Percentiles rank a stretch among this genome's conserved stretches.
Evolutionary conservation across 2,888 invertebrate species (phyloP).

Genomic region (Sepiola atlantica): DNA sequence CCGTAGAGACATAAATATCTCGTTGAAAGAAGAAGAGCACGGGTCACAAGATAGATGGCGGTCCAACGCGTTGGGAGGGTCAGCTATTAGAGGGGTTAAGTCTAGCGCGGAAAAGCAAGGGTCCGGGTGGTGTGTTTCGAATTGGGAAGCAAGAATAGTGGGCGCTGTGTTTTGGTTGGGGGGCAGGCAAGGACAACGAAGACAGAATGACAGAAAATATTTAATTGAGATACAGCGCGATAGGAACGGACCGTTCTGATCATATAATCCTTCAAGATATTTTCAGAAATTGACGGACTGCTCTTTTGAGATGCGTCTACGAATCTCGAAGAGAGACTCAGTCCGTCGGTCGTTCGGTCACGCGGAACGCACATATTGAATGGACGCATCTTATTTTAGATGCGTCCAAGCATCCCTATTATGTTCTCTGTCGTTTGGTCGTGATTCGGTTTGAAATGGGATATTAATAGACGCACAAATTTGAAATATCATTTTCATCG

Average conservation of each 20-base stretch:
- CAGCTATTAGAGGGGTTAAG: not conserved
- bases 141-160: not conserved
- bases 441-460: too few species aligned
- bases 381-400: too few species aligned
- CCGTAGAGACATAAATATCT: not conserved
- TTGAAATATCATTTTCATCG: too few species aligned
- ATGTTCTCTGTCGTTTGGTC: too few species aligned
- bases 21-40: not conserved
- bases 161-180: not conserved
- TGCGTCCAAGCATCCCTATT: too few species aligned
- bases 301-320: too few species aligned
- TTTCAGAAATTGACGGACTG: not conserved
- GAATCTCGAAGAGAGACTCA: too few species aligned
- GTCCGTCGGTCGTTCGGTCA: too few species aligned
- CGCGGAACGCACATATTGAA: too few species aligned
- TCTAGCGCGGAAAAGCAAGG: not conserved
- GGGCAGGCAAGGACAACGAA: not conserved
- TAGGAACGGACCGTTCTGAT: not conserved
- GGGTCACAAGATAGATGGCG: not conserved
- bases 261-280: slow-evolving; percentile 13
- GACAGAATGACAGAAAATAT: not conserved
- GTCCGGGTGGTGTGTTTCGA: not conserved
- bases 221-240: slow-evolving; percentile 15
- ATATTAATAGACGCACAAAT: too few species aligned
- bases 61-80: not conserved